Evolutionary conservation across 2,797 vertebrate species (phyloP).

Genomic region (Enteromius unitaeniatus): DNA sequence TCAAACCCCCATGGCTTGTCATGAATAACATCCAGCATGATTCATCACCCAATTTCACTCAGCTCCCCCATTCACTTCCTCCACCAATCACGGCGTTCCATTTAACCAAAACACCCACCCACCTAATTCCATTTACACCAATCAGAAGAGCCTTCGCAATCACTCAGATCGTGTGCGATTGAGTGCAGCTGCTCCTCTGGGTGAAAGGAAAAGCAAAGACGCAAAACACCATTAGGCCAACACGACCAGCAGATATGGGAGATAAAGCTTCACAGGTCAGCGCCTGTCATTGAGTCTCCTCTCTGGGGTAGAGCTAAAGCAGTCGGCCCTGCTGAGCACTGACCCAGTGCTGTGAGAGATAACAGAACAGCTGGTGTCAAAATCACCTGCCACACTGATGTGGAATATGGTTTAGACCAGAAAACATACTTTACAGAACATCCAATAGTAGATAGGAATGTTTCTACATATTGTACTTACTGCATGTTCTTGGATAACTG

Average conservation of each 20-base stretch:
- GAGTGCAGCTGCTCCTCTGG: slow-evolving; percentile 51
- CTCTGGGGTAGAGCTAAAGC: slow-evolving; percentile 54
- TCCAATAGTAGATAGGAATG: not conserved
- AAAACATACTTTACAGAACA: not conserved
- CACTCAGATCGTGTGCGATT: slow-evolving; percentile 60
- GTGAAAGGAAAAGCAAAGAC: slow-evolving; percentile 59
- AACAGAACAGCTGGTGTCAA: slow-evolving; percentile 39
- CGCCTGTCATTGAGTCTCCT: slow-evolving; percentile 46
- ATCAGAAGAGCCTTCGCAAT: slow-evolving; percentile 61
- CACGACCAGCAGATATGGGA: slow-evolving; percentile 57
- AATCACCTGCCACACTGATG: slow-evolving; percentile 53
- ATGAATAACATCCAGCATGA: slow-evolving; percentile 63
- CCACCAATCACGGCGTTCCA: slow-evolving; percentile 62
- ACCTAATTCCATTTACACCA: slow-evolving; percentile 45
- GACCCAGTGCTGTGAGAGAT: slow-evolving; percentile 39
- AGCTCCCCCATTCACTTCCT: slow-evolving; percentile 43
- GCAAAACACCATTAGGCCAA: slow-evolving; percentile 54
- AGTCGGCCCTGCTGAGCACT: slow-evolving; percentile 38
- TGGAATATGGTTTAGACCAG: slow-evolving; percentile 26
- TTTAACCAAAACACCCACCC: slow-evolving; percentile 61
- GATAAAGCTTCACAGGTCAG: slow-evolving; percentile 56
- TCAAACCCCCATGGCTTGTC: slow-evolving; percentile 49
- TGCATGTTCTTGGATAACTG: not conserved
- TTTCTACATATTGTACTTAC: no score
- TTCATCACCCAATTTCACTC: slow-evolving; percentile 70